Evolutionary conservation across 1,140 invertebrate species (phyloP), one percentile per base, ranked within the genome.

Genomic region (Schmidtea mediterranea): DNA sequence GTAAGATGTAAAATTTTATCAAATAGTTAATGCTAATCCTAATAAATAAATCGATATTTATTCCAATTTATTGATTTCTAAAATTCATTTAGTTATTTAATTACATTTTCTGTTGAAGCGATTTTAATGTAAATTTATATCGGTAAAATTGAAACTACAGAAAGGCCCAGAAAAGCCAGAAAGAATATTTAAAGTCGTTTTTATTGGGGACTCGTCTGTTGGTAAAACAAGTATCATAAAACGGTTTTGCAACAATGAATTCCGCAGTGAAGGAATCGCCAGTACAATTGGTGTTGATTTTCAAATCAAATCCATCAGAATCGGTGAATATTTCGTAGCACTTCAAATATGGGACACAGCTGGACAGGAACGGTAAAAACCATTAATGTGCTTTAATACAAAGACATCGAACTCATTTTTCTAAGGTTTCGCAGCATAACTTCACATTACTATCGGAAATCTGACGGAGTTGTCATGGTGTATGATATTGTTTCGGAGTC

Each of bases 401-500:
- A 40, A 6, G 5, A 16, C 3, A 16, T 21, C 5, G 39, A n/a
- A 21, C 3, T n/a, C 75, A 76, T 57, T 69, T 74, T 52, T 38
- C 52, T 45, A 51, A 72, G 75, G 64, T 77, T 75, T 59, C 67
- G 75, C 22, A 73, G 72, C 41, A 72, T 77, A 36, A 76, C 75
- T 1, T 74, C 74, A 55, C 72, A 74, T 48, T 77, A 77, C 57
- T 77, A 76, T 59, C 63, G 75, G 3, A 70, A 75, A 57, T 74
- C 75, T 9, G 75, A 77, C 58, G 75, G 74, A 16, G 72, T 77
- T 1, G 62, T 77, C 49, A 55, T 77, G 6, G 65, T 77, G 58
- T 77, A 76, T 59, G 75, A 76, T 57, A 69, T 74, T n/a, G 75
- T 72, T n/a, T 72, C 68, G 37, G 73, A 76, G 55, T 57, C 62